Base-by-base conservation (phyloP, 64 coral and sea anemone species). In the Porites lutea region DNA sequence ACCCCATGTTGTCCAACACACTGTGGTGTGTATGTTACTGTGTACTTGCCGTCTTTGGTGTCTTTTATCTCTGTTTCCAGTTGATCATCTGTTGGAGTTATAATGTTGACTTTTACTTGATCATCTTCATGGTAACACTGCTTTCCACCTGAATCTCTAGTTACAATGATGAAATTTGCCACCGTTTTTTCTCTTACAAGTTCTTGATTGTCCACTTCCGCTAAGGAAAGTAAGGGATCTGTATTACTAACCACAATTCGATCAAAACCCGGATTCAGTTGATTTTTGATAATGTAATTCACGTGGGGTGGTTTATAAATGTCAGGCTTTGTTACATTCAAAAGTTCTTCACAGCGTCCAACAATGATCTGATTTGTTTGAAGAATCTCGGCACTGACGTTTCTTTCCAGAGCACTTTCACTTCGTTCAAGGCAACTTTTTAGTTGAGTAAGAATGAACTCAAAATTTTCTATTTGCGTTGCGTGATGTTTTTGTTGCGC, bases 71-170 rank as follows among this genome's bases (percentile, higher is more conserved):
- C 27, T 37, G 27, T 37, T 37, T 37, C 27, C 27, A 37, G 27
- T 37, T 37, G 27, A 37, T 37, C 27, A 37, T 37, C 27, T 37
- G 27, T 1, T 37, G 27, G 27, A 20, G 65, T 49, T 85, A 49
- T 48, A 19, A 65, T 16, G 3, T 27, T 19, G 14, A 88, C 15
- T 45, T 48, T 74, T 48, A 75, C 8, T 44, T 55, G 0, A 13
- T 60, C 86, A 59, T 53, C 37, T 8, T 59, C 74, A 48, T 52
- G 5, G 15, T 88, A 59, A 61, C 71, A 75, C 22, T 46, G 1
- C 46, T 44, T 8, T 51, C 64, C 82, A 52, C 71, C 65, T 71
- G 3, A 15, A 86, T 88, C 59, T 88, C 53, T 88, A 0, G 86
- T 50, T 23, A 76, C 14, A n/a, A 88, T 64, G 0, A 46, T 10